phyloP scores from a whole-genome alignment of 1,140 invertebrate species.

The Pseudomyrmex flavicornis region DNA sequence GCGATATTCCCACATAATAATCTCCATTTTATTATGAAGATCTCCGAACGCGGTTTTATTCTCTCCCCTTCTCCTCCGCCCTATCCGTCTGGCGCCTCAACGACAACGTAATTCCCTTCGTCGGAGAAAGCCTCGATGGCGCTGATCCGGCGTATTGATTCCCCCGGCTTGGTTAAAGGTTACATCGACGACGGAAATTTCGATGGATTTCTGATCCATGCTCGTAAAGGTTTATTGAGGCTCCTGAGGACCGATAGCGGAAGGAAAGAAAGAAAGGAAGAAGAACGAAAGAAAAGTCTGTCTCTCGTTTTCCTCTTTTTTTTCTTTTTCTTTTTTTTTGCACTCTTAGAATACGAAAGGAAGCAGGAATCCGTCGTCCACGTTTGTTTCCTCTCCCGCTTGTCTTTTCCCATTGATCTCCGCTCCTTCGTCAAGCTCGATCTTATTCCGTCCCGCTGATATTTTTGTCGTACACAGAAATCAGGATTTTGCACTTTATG shows the following conservation, averaged over 20 bases:
- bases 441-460: slow-evolving; percentile 8
- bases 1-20: not conserved
- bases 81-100: slow-evolving; percentile 24
- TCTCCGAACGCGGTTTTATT: slow-evolving; percentile 25
- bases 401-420: slow-evolving; percentile 3
- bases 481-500: slow-evolving; percentile 47
- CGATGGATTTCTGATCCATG: slow-evolving; percentile 60
- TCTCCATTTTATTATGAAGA: slow-evolving; percentile 35
- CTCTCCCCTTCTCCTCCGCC: not conserved
- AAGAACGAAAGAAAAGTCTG: slow-evolving; percentile 7
- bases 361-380: slow-evolving; percentile 11
- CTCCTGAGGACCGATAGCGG: slow-evolving; percentile 36
- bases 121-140: slow-evolving; percentile 40
- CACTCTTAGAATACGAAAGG: not conserved
- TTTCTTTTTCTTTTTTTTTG: not conserved
- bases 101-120: slow-evolving; percentile 48
- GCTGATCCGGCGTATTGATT: slow-evolving; percentile 64
- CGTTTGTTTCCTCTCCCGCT: not conserved
- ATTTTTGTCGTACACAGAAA: slow-evolving; percentile 37
- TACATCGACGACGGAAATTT: slow-evolving; percentile 59
- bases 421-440: slow-evolving; percentile 46
- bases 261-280: slow-evolving; percentile 1
- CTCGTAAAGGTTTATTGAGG: slow-evolving; percentile 64
- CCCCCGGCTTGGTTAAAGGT: slow-evolving; percentile 57
- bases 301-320: not conserved